A percentile compares a stretch with the other conserved stretches of the same genome.
phyloP scores from a whole-genome alignment of 2,797 vertebrate species.

The Melopsittacus undulatus region DNA sequence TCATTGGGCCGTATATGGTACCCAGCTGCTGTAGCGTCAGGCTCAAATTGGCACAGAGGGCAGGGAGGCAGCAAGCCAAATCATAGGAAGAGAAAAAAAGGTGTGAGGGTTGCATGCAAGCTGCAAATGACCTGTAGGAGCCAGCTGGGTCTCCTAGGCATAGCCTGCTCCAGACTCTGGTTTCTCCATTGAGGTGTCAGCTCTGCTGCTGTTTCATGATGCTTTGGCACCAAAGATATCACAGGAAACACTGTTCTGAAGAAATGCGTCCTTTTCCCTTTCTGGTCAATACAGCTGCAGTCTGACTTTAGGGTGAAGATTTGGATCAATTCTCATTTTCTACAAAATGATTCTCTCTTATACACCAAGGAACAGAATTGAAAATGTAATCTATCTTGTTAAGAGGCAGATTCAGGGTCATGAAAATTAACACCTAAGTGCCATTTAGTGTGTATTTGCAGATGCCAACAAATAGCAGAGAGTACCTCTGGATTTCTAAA shows the following conservation, averaged over 20 bases:
- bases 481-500: conserved; percentile 29
- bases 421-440: conserved; percentile 57
- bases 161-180: not conserved
- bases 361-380: conserved; percentile 52
- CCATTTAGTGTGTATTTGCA: conserved; percentile 24
- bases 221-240: not conserved
- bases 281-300: conserved; percentile 54
- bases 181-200: not conserved
- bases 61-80: not conserved
- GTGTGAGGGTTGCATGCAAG: rapidly evolving
- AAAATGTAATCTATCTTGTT: conserved; percentile 68
- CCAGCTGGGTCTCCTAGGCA: not conserved
- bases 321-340: conserved; percentile 72
- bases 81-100: not conserved
- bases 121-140: not conserved
- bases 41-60: not conserved
- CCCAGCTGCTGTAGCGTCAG: not conserved
- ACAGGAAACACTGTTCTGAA: not conserved
- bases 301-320: conserved; percentile 63
- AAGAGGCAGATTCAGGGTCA: conserved; percentile 54
- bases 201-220: not conserved
- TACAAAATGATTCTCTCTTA: conserved; percentile 60
- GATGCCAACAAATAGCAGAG: not conserved
- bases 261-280: not conserved
- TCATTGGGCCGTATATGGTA: not conserved